Evolutionary conservation across 1,140 invertebrate genomes (phyloP), one percentile per base, ranked within the genome.

Genomic region (Lepidotrigona ventralis): DNA sequence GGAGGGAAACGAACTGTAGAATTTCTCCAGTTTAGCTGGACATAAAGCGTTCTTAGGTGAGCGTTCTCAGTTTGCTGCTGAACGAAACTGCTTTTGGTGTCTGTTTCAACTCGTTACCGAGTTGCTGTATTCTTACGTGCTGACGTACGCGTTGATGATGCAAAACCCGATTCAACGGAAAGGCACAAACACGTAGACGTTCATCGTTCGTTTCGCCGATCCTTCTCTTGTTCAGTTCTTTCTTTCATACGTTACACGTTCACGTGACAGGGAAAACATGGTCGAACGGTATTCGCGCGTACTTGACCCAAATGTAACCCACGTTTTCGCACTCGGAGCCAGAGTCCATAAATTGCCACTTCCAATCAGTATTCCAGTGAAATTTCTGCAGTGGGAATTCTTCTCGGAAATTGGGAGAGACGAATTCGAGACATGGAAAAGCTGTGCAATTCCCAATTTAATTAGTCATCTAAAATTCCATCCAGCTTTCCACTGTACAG

Each of bases 271-370:
- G 11, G n/a, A 46, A 15, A 17, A 17, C 14, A 2, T 46, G 39
- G 19, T 54, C 19, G 21, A 46, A 46, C 0, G 17, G 21, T 23
- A 9, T 9, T 4, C 26, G 29, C 15, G 53, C 23, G 39, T 79
- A 71, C 68, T 60, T 71, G 78, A 79, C 68, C 33, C 54, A 58
- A 71, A 79, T 70, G 53, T 53, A 6, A 21, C 33, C 11, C 54
- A 26, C 29, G 12, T 19, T 79, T 58, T 71, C n/a, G 54, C 19
- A 53, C 46, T 0, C 17, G 14, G 4, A 72, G 46, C 17, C 29
- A 14, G 4, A 33, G 15, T 15, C 60, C 15, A 8, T 29, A 3
- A 4, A 5, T 39, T 6, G 0, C 15, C 39, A 46, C 23, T 12
- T n/a, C 12, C 12, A 60, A 14, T n/a, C 12, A 12, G 23, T 11